phyloP scores from a whole-genome alignment of 1,140 invertebrate species.

The Varroa destructor region DNA sequence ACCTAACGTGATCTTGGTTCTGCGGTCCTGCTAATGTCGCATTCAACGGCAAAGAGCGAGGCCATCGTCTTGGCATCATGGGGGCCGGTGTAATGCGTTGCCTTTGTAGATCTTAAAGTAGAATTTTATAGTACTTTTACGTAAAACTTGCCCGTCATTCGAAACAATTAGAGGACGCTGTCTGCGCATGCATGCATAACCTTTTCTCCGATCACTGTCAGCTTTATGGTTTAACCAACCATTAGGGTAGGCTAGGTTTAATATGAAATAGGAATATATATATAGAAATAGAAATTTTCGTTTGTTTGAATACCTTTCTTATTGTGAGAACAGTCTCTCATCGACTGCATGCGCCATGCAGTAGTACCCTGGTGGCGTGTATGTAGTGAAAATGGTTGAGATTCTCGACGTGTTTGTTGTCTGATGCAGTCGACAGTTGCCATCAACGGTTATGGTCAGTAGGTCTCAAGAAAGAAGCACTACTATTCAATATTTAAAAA shows the following conservation, averaged over 20 bases:
- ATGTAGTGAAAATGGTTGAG: no score
- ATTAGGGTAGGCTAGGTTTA: constrained; percentile 31
- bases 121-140: constrained; percentile 54
- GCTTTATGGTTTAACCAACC: not conserved
- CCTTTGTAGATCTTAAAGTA: constrained; percentile 54
- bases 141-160: constrained; percentile 38
- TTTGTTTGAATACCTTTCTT: no score
- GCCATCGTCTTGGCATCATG: constrained; percentile 38
- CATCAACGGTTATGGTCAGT: no score
- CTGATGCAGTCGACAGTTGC: no score
- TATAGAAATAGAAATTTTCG: no score
- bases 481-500: no score
- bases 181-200: not conserved
- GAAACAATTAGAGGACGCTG: not conserved
- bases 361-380: no score
- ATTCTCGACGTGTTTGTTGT: no score
- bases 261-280: no score
- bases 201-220: constrained; percentile 32
- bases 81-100: constrained; percentile 58
- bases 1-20: not conserved
- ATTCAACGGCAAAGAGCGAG: constrained; percentile 40
- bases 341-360: no score
- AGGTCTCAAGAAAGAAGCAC: no score
- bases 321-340: no score
- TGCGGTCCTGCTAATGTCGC: constrained; percentile 38